Base-by-base conservation (phyloP, 2,888 invertebrate species). In the Allolobophora icterica region DNA sequence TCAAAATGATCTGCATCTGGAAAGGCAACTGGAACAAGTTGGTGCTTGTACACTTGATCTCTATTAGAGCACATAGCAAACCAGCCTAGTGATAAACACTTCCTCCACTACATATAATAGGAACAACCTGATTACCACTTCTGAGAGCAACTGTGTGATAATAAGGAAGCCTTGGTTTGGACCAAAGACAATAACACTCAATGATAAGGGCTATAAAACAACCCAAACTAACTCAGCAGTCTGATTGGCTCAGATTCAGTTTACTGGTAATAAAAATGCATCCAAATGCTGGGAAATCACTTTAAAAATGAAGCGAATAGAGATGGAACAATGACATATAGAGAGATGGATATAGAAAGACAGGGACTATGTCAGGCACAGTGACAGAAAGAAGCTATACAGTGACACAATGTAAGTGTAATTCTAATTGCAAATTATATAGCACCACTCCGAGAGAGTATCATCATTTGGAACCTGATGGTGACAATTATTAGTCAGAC, bases 1-100 rank as follows among this genome's bases (percentile, higher is more conserved):
- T n/a, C n/a, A 71, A 71, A 71, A 71, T 71, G 71, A 71, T n/a
- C n/a, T 71, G n/a, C 71, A 71, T 71, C 71, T 52, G n/a, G 71
- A 71, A 71, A 1, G 71, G n/a, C 17, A n/a, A 71, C 5, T 30
- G 30, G n/a, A 30, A n/a, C 71, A n/a, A 71, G n/a, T n/a, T 71
- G 71, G 13, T 71, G 71, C 71, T 71, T 71, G 71, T 71, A n/a
- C 8, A n/a, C 6, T n/a, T 5, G 0, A n/a, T 71, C 30, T n/a
- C 8, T 71, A n/a, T 71, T n/a, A 71, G 30, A 71, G 11, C 71
- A 71, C 30, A 71, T 30, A 30, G 71, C 15, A 21, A 58, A n/a
- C n/a, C 71, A n/a, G n/a, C 71, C 30, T 71, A n/a, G 30, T 71
- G 71, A n/a, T 3, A 71, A 71, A 71, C 30, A 52, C 3, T 21